Conservation (phyloP, 2,113 vertebrate genomes). For the Parus major region DNA sequence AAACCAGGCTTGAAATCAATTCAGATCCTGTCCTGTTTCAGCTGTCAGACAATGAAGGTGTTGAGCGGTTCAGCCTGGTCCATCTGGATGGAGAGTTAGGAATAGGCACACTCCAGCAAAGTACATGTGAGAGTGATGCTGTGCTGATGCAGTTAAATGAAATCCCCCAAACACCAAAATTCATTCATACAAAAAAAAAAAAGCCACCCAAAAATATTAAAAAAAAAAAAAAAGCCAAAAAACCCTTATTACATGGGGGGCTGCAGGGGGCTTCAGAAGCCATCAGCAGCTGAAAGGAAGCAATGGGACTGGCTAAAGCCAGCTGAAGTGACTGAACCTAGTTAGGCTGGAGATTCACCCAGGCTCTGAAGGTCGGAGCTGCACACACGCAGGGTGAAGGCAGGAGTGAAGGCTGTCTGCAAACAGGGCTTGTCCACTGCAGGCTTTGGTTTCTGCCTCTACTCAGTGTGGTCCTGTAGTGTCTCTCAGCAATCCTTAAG, state of each 20-base stretch:
- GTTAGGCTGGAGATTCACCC: background rate
- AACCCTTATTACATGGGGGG: background rate
- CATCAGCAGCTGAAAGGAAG: background rate
- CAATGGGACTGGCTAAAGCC: background rate
- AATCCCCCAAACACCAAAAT: background rate
- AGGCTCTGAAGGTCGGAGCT: background rate
- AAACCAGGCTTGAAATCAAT: background rate
- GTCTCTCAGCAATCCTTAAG: background rate
- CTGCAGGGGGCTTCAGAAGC: background rate
- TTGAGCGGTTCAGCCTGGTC: background rate
- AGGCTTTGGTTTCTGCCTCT: background rate
- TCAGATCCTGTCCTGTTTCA: background rate
- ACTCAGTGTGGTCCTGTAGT: rapidly evolving
- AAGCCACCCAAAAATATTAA: rapidly evolving
- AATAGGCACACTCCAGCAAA: rapidly evolving
- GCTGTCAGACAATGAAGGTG: background rate
- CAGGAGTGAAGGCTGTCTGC: background rate
- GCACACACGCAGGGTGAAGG: rapidly evolving
- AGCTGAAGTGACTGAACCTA: background rate
- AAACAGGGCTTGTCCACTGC: background rate
- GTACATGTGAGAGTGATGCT: background rate
- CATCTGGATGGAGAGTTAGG: background rate
- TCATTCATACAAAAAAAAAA: background rate
- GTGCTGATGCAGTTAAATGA: background rate
- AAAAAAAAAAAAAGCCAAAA: background rate